Evolutionary conservation across 23 tunicate species (phyloP).

Genomic region (Botrylloides violaceus): DNA sequence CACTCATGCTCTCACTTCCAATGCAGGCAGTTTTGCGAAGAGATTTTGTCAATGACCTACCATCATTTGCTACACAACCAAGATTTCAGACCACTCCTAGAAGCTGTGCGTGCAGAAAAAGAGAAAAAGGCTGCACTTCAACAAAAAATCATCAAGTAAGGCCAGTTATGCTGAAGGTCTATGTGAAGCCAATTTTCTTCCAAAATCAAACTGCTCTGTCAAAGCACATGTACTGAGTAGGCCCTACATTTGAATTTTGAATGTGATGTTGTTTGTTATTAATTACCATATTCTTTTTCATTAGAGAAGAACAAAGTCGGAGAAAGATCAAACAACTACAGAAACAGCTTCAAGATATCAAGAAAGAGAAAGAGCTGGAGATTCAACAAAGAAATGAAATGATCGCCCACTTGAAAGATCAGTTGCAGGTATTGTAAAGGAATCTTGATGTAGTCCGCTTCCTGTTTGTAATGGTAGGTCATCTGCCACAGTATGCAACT

Average conservation of each 20-base stretch:
- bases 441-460: too few relatives aligned
- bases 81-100: slow-evolving; percentile 25
- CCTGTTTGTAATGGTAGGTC: too few relatives aligned
- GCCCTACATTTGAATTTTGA: too few relatives aligned
- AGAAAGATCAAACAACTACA: slow-evolving; percentile 78
- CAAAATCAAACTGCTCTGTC: too few relatives aligned
- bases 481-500: too few relatives aligned
- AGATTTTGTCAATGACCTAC: slow-evolving; percentile 37
- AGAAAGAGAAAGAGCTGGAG: slow-evolving; percentile 84
- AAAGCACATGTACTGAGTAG: too few relatives aligned
- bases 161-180: too few relatives aligned
- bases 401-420: slow-evolving; percentile 99
- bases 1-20: too few relatives aligned
- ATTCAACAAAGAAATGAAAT: slow-evolving; percentile 92
- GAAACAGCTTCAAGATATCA: slow-evolving; percentile 55
- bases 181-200: too few relatives aligned
- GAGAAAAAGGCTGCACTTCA: slow-evolving; percentile 60
- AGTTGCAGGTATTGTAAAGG: slow-evolving; percentile 46
- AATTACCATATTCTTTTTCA: neutral
- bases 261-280: too few relatives aligned
- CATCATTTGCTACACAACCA: slow-evolving; percentile 27
- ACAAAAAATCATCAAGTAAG: slow-evolving; percentile 59
- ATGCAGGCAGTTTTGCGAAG: slow-evolving; percentile 82
- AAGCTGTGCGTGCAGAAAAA: slow-evolving; percentile 43
- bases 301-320: slow-evolving; percentile 71